Conservation (phyloP, 2,797 vertebrate genomes). For the Melanotaenia maccullochi region DNA sequence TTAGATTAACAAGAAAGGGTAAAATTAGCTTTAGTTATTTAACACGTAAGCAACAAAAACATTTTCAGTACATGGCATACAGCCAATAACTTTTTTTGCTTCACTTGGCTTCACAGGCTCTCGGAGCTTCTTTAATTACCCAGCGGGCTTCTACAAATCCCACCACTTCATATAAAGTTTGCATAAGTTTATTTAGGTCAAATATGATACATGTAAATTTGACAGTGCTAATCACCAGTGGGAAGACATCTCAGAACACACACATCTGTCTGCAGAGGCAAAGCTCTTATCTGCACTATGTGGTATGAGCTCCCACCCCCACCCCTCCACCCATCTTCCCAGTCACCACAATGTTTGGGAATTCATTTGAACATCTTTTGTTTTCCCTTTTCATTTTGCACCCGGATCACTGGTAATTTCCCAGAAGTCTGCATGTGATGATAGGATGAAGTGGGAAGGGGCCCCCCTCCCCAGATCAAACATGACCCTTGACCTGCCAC, state of each 20-base stretch:
- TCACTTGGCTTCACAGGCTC: neutral
- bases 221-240: neutral
- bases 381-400: constrained; percentile 4
- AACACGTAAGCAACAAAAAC: constrained; percentile 23
- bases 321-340: neutral
- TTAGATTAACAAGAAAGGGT: constrained; percentile 1
- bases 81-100: neutral
- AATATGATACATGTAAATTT: neutral
- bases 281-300: neutral
- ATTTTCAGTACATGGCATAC: constrained; percentile 25
- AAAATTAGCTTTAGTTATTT: constrained; percentile 4
- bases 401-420: constrained; percentile 68
- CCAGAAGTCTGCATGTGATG: constrained; percentile 68
- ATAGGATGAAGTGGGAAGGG: constrained; percentile 66
- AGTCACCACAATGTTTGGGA: constrained; percentile 25
- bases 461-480: constrained; percentile 74
- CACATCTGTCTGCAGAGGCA: neutral
- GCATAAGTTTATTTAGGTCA: neutral
- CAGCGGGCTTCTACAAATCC: neutral
- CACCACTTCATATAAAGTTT: neutral
- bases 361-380: constrained; percentile 31
- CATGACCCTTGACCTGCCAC: constrained; percentile 70
- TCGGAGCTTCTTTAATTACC: constrained; percentile 36
- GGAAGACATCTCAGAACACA: neutral
- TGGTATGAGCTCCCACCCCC: neutral